Evolutionary conservation across 64 coral and sea anemone species (phyloP).

Genomic region (Anthopleura sola): DNA sequence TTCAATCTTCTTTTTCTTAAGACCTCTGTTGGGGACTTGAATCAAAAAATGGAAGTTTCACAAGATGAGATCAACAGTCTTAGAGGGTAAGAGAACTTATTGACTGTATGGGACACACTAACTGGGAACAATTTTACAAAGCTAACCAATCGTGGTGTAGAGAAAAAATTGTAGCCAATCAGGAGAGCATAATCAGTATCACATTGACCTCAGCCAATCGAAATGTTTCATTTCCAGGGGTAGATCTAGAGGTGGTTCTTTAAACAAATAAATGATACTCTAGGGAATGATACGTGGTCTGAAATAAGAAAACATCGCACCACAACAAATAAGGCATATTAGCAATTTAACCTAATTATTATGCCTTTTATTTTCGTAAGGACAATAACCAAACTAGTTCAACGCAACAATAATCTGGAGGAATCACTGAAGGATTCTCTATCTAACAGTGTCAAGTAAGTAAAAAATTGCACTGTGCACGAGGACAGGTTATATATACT

Average conservation of each 20-base stretch:
- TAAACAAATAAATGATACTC: too few relatives aligned
- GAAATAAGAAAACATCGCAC: too few relatives aligned
- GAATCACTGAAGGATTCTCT: constrained; percentile 10
- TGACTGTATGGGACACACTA: background rate
- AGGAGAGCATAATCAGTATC: too few relatives aligned
- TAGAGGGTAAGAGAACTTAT: constrained; percentile 26
- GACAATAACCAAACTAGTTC: constrained; percentile 45
- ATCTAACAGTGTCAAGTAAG: constrained; percentile 7
- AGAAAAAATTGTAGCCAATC: too few relatives aligned
- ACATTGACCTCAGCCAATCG: too few relatives aligned
- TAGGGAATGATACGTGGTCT: too few relatives aligned
- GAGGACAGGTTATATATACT: too few relatives aligned
- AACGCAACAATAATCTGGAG: constrained; percentile 33
- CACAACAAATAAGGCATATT: too few relatives aligned
- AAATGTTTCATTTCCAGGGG: too few relatives aligned
- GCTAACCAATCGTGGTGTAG: too few relatives aligned
- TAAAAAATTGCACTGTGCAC: background rate
- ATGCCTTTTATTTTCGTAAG: constrained; percentile 18
- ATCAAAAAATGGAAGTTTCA: constrained; percentile 33
- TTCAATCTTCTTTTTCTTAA: background rate
- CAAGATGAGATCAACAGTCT: constrained; percentile 46
- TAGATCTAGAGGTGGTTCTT: too few relatives aligned
- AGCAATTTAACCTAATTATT: background rate
- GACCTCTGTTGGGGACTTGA: background rate
- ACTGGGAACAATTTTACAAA: too few relatives aligned